Conservation (phyloP, 2,113 vertebrate genomes). For the Ramphastos sulfuratus region DNA sequence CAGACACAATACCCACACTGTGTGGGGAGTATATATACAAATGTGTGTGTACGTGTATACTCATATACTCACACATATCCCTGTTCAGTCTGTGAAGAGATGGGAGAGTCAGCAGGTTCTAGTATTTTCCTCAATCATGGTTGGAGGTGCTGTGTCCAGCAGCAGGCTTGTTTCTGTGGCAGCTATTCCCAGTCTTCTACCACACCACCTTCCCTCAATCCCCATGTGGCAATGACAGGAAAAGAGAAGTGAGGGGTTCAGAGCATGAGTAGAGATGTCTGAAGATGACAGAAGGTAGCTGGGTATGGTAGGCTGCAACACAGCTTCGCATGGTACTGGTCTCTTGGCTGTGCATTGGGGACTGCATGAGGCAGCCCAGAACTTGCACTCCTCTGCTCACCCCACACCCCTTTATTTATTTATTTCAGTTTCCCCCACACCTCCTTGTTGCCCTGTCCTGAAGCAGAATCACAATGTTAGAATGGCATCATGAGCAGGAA, state of each 20-base stretch:
- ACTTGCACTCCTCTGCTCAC: neutral
- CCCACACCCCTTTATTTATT: neutral
- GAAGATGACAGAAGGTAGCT: neutral
- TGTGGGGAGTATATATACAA: neutral
- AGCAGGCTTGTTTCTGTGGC: slow-evolving; percentile 30
- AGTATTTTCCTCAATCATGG: neutral
- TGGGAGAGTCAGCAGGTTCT: neutral
- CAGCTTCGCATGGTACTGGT: accelerated
- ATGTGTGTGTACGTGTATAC: neutral
- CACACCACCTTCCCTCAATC: neutral
- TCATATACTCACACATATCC: neutral
- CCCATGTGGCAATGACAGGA: neutral
- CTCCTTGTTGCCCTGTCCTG: neutral
- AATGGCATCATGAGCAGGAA: neutral
- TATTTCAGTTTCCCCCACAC: too few relatives aligned
- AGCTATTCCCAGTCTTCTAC: neutral
- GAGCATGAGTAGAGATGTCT: neutral
- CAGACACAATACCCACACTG: neutral
- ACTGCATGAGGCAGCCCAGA: neutral
- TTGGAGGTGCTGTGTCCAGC: neutral
- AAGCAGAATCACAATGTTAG: neutral
- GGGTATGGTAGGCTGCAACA: neutral
- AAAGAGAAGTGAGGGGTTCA: neutral
- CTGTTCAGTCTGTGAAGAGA: neutral
- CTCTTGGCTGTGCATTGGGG: neutral